Conservation (phyloP, 92 coral and sea anemone genomes). For the Paramuricea clavata region DNA sequence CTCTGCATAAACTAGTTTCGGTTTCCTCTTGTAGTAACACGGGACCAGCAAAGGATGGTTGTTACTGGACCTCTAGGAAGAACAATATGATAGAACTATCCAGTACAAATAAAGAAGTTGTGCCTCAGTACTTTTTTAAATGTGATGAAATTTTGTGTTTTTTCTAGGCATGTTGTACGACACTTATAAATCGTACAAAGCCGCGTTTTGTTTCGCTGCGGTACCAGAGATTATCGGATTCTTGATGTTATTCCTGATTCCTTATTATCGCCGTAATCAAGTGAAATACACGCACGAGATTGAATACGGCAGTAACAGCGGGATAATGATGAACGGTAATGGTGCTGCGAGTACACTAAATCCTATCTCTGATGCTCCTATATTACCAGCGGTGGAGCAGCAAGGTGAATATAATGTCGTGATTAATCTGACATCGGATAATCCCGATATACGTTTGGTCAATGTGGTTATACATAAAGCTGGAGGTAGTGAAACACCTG, state of each 20-base stretch:
- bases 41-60: too few relatives aligned
- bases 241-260: slow-evolving; percentile 9
- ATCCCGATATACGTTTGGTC: slow-evolving; percentile 7
- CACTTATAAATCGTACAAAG: slow-evolving; percentile 32
- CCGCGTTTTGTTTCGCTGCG: slow-evolving; percentile 50
- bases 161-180: slow-evolving; percentile 41
- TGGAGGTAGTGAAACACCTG: background rate
- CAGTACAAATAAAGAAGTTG: too few relatives aligned
- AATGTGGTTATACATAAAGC: slow-evolving; percentile 14
- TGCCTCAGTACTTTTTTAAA: too few relatives aligned
- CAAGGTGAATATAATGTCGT: slow-evolving; percentile 34
- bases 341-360: background rate
- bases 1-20: too few relatives aligned
- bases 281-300: slow-evolving; percentile 20
- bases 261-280: slow-evolving; percentile 25
- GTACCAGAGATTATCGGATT: slow-evolving; percentile 32
- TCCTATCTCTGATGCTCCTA: slow-evolving; percentile 4
- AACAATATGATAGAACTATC: too few relatives aligned
- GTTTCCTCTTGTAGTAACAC: too few relatives aligned
- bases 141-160: background rate
- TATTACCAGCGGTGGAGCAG: background rate
- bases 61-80: too few relatives aligned
- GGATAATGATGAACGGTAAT: background rate
- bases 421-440: slow-evolving; percentile 18
- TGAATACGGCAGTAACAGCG: slow-evolving; percentile 32